Base-by-base conservation (phyloP, 2,888 invertebrate species). In the Athrips mouffetella region DNA sequence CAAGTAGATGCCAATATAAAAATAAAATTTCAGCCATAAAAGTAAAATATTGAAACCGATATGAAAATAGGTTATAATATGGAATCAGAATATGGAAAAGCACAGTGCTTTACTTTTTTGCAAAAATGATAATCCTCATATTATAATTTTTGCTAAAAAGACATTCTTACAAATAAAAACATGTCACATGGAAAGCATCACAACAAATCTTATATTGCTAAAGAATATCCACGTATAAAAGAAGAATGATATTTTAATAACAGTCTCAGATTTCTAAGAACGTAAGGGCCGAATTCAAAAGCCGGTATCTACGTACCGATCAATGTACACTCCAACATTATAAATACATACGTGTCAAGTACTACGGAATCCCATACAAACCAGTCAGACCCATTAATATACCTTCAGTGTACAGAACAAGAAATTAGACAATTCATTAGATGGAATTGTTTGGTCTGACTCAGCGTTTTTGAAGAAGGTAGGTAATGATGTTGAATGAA, bases 371-470 rank as follows among this genome's bases (percentile, higher is more conserved):
- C 57, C 49, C 57, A 61, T 60, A 62, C 59, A 56, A 55, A 53
- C 50, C 55, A 41, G 51, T 42, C 42, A 37, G 48, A 58, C 62
- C 70, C 70, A 75, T 80, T 79, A 78, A 75, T 74, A 72, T 63
- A 62, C 76, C 73, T 76, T 75, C 75, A 72, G 63, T 73, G 70
- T 72, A 63, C 62, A 63, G 67, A 67, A 65, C 64, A 59, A 62
- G 70, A 72, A 76, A 81, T 84, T 79, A 80, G 80, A 80, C 85
- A 82, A 85, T 81, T 86, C 86, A 86, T 88, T 86, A 87, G 67
- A 59, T 67, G 67, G 78, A 75, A 86, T 88, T 87, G 87, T 86
- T 56, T 60, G 50, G 56, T 60, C 57, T 87, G 86, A 88, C 57
- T 84, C 83, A 80, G 81, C 81, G 55, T 59, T 58, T 63, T 59